Evolutionary conservation across 2,888 invertebrate species (phyloP).

Genomic region (Tenodera sinensis): DNA sequence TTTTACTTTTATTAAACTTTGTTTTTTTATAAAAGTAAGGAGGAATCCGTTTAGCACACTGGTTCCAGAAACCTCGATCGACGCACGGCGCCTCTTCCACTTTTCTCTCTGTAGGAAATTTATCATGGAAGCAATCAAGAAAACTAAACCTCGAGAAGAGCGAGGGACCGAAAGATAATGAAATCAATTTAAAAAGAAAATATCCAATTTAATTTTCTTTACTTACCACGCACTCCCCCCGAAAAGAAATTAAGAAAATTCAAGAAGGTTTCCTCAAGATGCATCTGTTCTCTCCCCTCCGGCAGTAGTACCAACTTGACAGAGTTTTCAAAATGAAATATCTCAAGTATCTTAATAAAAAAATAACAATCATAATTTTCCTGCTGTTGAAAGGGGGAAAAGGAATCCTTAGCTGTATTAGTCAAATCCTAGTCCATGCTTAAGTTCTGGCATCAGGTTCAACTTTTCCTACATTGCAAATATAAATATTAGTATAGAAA

Average conservation of each 20-base stretch:
- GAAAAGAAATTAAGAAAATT: neutral
- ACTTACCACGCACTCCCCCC: neutral
- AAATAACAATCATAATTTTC: neutral
- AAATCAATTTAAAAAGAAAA: constrained; percentile 26
- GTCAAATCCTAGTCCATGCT: too few species aligned
- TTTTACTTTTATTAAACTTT: too few species aligned
- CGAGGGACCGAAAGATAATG: constrained; percentile 12
- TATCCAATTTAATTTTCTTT: constrained; percentile 21
- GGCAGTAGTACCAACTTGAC: neutral
- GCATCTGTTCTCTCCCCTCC: neutral
- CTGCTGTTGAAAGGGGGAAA: too few species aligned
- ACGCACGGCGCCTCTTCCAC: neutral
- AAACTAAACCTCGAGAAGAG: neutral
- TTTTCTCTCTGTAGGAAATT: neutral
- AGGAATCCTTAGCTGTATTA: too few species aligned
- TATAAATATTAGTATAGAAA: too few species aligned
- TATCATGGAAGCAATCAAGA: constrained; percentile 7
- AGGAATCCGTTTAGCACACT: neutral
- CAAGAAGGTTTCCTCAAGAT: neutral
- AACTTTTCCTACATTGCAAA: too few species aligned
- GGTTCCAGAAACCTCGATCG: neutral
- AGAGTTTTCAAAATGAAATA: neutral
- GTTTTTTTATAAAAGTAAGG: neutral
- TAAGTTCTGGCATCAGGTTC: too few species aligned
- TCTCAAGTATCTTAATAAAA: neutral